Evolutionary conservation across 2,888 invertebrate genomes (phyloP), one percentile per base, ranked within the genome.

Genomic region (Eugnorisma glareosa): DNA sequence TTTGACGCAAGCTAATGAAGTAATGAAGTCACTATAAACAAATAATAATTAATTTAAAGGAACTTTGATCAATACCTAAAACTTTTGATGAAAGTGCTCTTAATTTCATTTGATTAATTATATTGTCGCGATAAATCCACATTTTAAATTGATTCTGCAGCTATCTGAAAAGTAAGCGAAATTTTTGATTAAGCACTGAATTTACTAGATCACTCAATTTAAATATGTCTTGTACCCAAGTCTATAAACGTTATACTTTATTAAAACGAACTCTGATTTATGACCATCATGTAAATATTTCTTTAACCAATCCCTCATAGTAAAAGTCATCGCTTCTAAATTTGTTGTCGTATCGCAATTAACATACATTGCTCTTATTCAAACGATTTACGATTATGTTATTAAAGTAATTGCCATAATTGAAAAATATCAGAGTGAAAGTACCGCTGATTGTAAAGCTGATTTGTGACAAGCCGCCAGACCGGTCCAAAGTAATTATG

Each of bases 271-370:
- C 66, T 59, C 28, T n/a, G 54, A 69, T 77, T 86, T 76, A 81
- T 67, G 11, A 75, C 13, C 57, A 35, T 59, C 28, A 11, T 64
- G 43, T 35, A 57, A 79, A 75, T 81, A 81, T 64, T 24, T 66
- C 40, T 59, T 64, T 66, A 31, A 79, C 64, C n/a, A 54, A 77
- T 79, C 31, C 40, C 63, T 74, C 61, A 43, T 70, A 74, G 79
- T 83, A 86, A 83, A 82, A 82, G 68, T 77, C 81, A 79, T 81
- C 75, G 69, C 73, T 71, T 84, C 84, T 87, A 88, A 91, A 90
- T 90, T 88, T 79, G 90, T 90, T 94, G 93, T 94, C 93, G 93
- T 90, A 90, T 82, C 85, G 70, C 82, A 88, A 91, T 92, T 90
- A 90, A 87, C 86, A 86, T 88, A 89, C 90, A 89, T 87, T 89